These are phyloP conservation scores for Torymus tubicola DNA, from an alignment of 2,888 invertebrate species.

Conservation along the genomic window DNA sequence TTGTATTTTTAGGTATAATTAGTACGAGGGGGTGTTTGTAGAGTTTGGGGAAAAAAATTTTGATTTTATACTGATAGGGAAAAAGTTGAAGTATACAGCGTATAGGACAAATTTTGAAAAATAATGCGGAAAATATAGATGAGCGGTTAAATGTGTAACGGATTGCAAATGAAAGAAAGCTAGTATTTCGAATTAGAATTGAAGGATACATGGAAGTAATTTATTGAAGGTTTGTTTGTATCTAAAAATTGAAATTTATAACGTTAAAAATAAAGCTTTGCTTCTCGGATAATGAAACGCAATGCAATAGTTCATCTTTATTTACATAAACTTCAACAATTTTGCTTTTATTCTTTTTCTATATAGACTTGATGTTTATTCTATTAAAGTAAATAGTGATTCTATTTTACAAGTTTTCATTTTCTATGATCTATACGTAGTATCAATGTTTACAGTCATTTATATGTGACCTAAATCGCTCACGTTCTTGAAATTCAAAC, in stretches of 20 bases:
- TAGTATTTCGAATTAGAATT: conserved; percentile 18
- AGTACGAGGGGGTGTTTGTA: too few species aligned
- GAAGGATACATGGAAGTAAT: conserved; percentile 41
- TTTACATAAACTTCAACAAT: neutral
- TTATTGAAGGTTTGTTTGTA: conserved; percentile 49
- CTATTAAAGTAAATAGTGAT: neutral
- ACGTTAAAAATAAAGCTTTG: conserved; percentile 5
- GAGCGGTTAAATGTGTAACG: neutral
- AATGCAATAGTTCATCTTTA: too few species aligned
- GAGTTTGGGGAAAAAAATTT: too few species aligned
- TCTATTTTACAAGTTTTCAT: conserved; percentile 21
- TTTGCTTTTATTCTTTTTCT: neutral
- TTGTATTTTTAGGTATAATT: too few species aligned
- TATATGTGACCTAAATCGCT: conserved; percentile 29
- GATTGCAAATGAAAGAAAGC: conserved; percentile 2
- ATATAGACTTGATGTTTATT: too few species aligned
- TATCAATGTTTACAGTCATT: conserved; percentile 28
- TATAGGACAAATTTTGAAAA: too few species aligned
- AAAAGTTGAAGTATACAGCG: too few species aligned
- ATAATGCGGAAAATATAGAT: too few species aligned
- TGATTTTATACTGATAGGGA: too few species aligned
- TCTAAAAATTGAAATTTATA: conserved; percentile 27
- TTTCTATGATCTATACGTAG: neutral
- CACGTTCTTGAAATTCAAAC: conserved; percentile 3
- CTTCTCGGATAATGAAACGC: neutral